A percentile compares a stretch with the other conserved stretches of the same genome.
phyloP scores from a whole-genome alignment of 1,140 invertebrate species.

The Saccostrea echinata region DNA sequence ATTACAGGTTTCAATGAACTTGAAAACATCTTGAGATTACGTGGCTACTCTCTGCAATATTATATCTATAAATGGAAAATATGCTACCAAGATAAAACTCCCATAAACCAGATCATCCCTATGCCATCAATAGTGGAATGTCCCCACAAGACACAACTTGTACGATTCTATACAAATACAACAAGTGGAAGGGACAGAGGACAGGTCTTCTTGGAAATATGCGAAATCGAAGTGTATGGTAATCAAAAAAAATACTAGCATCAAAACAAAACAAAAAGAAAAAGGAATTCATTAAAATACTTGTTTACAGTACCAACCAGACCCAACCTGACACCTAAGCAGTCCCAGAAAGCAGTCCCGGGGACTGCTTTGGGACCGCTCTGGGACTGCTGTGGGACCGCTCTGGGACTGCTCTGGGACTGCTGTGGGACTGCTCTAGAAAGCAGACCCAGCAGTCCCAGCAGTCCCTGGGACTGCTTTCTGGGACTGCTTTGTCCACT shows the following conservation, averaged over 20 bases:
- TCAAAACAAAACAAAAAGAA: no score
- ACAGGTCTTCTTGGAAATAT: background rate
- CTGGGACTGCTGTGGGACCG: no score
- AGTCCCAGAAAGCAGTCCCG: no score
- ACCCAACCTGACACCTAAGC: no score
- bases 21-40: background rate
- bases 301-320: no score
- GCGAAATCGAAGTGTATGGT: background rate
- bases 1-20: background rate
- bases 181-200: background rate
- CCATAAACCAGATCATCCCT: background rate
- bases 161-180: background rate
- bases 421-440: no score
- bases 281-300: no score
- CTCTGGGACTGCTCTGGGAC: no score
- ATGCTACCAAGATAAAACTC: background rate
- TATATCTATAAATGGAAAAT: background rate
- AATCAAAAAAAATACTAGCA: background rate
- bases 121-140: background rate
- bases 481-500: no score
- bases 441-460: no score
- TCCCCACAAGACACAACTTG: background rate
- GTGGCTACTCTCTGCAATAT: background rate
- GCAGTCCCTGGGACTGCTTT: no score
- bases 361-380: no score